Base-by-base conservation (phyloP, 2,888 invertebrate species). In the Heliconius charithonia region DNA sequence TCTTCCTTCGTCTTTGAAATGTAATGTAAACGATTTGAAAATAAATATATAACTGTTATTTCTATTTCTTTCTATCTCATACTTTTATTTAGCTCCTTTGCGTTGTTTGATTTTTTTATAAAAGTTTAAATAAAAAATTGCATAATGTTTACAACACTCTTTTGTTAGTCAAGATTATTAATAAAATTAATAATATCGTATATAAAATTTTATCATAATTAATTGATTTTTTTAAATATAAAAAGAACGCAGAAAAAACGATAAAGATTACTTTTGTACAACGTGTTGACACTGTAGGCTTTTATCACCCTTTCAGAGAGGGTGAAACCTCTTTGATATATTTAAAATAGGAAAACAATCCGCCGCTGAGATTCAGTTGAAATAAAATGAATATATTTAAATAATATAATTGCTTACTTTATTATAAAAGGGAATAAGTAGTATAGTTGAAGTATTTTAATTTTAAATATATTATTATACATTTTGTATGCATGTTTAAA, bases 281-380 rank as follows among this genome's bases (percentile, higher is more conserved):
- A 86, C 85, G 89, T 93, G 90, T 94, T 94, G 93, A 93, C 93
- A 92, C 90, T 92, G 91, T 87, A 91, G 87, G 93, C 95, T 94
- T 93, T 94, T 94, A 94, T 92, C 93, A 89, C 91, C 92, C 93
- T 91, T 92, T 91, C 91, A 90, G 86, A 85, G 88, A 87, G 91
- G 92, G 90, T 89, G 89, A 92, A 93, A 93, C 91, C 93, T 90
- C 90, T 90, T 91, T 92, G 93, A 93, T 91, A 92, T 92, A 94
- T 94, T 94, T 94, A 93, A 93, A 84, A 94, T 92, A 93, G 89
- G 90, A 91, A 94, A 93, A 94, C 90, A 93, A 90, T 90, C 91
- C 87, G 87, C 85, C 84, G 81, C 85, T 29, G 29, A 37, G 62
- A 67, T 73, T 41, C 41, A 63, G 51, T 75, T 59, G 67, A 77